These are phyloP conservation scores for Neodiprion pinetum DNA, from an alignment of 1,140 invertebrate species.

Conservation along the genomic window DNA sequence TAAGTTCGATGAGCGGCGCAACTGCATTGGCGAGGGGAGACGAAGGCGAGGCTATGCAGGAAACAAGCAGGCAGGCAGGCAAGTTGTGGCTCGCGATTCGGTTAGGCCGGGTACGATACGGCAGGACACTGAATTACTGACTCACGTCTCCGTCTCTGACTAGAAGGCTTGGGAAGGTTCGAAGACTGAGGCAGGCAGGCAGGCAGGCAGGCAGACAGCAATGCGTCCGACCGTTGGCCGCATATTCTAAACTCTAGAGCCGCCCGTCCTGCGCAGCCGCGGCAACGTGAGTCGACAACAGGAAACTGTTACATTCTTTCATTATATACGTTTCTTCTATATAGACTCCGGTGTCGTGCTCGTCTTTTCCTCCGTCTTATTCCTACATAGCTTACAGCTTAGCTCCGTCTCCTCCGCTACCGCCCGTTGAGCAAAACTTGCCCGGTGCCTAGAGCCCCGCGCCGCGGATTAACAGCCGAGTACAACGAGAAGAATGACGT, in stretches of 20 bases:
- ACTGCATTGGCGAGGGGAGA: neutral
- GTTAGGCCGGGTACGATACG: conserved; percentile 16
- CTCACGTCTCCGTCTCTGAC: neutral
- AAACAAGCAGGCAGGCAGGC: neutral
- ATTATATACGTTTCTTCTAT: conserved; percentile 10
- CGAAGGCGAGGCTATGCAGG: neutral
- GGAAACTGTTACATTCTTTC: conserved; percentile 45
- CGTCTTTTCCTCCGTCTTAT: neutral
- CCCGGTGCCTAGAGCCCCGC: too few relatives aligned
- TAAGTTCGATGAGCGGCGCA: conserved; percentile 25
- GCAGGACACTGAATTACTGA: neutral
- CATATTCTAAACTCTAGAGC: too few relatives aligned
- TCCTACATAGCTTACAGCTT: neutral
- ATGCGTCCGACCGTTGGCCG: neutral
- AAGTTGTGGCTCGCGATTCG: conserved; percentile 10
- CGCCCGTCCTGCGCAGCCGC: neutral
- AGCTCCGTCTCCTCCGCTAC: too few relatives aligned
- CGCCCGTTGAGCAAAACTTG: too few relatives aligned
- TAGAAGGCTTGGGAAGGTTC: neutral
- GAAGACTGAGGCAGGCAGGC: neutral
- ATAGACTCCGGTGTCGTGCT: neutral
- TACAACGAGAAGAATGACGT: too few relatives aligned
- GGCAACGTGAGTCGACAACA: conserved; percentile 26
- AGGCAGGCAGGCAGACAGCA: neutral
- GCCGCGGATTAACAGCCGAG: too few relatives aligned